Evolutionary conservation across 1,140 invertebrate species (phyloP).

Genomic region (Temnothorax curvispinosus): DNA sequence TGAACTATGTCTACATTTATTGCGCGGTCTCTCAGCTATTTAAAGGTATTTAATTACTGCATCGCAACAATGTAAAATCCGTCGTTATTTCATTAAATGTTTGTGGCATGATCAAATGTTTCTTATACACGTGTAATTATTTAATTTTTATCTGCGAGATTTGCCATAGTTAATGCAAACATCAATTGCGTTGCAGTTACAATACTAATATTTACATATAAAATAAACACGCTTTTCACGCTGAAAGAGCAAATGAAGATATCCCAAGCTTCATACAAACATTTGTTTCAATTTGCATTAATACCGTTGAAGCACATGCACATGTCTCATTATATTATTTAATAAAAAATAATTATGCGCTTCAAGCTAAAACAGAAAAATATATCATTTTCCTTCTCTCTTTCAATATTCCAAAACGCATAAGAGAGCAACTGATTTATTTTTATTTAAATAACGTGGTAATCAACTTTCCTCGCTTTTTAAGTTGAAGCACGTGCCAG

Average conservation of each 20-base stretch:
- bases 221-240: constrained; percentile 10
- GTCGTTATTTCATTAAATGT: constrained; percentile 10
- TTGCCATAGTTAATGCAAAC: constrained; percentile 3
- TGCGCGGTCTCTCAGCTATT: neutral
- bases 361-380: neutral
- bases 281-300: neutral
- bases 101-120: neutral
- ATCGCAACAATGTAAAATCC: neutral
- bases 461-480: constrained; percentile 31
- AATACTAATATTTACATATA: constrained; percentile 1
- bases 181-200: neutral
- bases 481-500: constrained; percentile 33
- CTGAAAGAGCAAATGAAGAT: constrained; percentile 5
- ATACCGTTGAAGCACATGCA: neutral
- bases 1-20: neutral
- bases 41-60: neutral
- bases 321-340: neutral
- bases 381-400: neutral
- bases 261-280: neutral
- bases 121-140: constrained; percentile 17
- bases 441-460: constrained; percentile 7
- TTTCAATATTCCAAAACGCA: neutral
- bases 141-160: neutral
- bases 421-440: neutral
- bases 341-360: neutral